A percentile compares a stretch with the other conserved stretches of the same genome.
Evolutionary conservation across 2,888 invertebrate genomes (phyloP).

Genomic region (Pyrocoelia pectoralis): DNA sequence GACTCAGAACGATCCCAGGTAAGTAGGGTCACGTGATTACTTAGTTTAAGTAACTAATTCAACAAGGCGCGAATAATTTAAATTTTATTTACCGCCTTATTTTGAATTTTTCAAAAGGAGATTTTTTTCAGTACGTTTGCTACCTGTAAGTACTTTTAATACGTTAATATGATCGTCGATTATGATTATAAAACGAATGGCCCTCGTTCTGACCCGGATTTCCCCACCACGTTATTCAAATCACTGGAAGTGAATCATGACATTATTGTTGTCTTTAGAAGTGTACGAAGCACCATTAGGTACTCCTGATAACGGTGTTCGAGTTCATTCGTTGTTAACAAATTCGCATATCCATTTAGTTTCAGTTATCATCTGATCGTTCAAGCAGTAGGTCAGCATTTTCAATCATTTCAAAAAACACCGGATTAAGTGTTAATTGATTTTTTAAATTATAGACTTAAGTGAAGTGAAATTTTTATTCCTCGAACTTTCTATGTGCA

Average conservation of each 20-base stretch:
- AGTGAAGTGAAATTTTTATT: slow-evolving; percentile 1
- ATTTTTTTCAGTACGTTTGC: too few relatives aligned
- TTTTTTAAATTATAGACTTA: not conserved
- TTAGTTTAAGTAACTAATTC: slow-evolving; percentile 1
- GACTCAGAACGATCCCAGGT: slow-evolving; percentile 24
- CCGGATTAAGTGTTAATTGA: slow-evolving; percentile 1
- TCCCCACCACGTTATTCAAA: slow-evolving; percentile 42
- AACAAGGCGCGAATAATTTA: slow-evolving; percentile 18
- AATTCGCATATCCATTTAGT: slow-evolving; percentile 9
- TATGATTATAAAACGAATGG: slow-evolving; percentile 12
- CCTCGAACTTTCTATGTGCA: not conserved
- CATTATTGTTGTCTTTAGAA: slow-evolving; percentile 29
- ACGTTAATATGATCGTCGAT: not conserved
- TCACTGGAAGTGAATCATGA: slow-evolving; percentile 35
- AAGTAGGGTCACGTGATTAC: slow-evolving; percentile 26
- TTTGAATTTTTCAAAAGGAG: not conserved
- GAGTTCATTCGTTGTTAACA: slow-evolving; percentile 26
- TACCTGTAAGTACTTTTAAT: not conserved
- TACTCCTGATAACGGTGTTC: slow-evolving; percentile 41
- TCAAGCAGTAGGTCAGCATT: slow-evolving; percentile 20
- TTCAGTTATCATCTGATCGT: slow-evolving; percentile 25
- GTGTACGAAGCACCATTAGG: slow-evolving; percentile 37
- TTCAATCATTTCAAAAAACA: slow-evolving; percentile 13
- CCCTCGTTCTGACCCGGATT: slow-evolving; percentile 36
- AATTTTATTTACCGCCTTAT: not conserved